Evolutionary conservation across 2,797 vertebrate species (phyloP), one percentile per base, ranked within the genome.

Genomic region (Corythornis leucogaster): DNA sequence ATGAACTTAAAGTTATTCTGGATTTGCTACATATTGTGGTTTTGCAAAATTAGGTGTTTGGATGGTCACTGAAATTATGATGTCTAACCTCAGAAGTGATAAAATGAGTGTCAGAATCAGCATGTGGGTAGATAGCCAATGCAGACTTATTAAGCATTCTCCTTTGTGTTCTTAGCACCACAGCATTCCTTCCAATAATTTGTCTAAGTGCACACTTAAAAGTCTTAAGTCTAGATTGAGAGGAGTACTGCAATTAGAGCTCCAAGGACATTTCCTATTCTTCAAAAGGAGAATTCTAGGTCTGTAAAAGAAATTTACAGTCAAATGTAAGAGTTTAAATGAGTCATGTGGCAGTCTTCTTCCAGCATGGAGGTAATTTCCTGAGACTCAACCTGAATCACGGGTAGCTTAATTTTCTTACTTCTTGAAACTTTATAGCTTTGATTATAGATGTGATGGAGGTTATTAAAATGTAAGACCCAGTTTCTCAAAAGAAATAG

Each of bases 1-100:
- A 88, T 73, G 5, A 83, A 35, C 89, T 79, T 71, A n/a, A 89
- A 12, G 10, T 80, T 75, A 58, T 63, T 70, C 42, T 58, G n/a
- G 1, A 62, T 77, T 77, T 71, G 38, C 40, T 70, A 54, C 11
- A 18, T 88, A 91, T 84, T 82, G 33, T 51, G 46, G 25, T 75
- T 95, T 80, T 82, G 24, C 24, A 88, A 85, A 74, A 86, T 46
- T 73, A 66, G 67, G 24, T 76, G 31, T 75, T 92, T 87, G 59
- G 30, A 84, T 86, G 40, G 11, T 42, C 25, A 30, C 30, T 64
- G 57, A 92, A 90, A 93, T 46, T 48, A 81, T 48, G 45, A 91
- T 33, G 30, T 45, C 74, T 78, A 91, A 76, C 22, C 54, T 68
- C 21, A 80, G 43, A 90, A 88, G 8, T 30, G 46, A 70, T 54